Conservation (phyloP, 2,797 vertebrate genomes). For the Lacerta bilineata region DNA sequence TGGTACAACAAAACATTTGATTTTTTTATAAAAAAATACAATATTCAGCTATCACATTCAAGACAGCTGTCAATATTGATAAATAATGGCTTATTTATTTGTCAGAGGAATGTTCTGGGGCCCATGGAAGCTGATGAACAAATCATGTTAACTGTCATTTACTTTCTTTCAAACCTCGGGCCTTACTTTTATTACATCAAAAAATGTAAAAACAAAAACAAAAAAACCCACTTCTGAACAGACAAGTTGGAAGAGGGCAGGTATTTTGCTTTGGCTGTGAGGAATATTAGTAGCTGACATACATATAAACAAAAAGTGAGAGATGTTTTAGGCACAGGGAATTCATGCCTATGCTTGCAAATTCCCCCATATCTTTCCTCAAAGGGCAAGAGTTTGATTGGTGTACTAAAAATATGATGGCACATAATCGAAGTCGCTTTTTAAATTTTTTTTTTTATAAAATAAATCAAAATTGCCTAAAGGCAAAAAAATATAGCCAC, state of each 20-base stretch:
- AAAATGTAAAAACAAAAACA: not conserved
- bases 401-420: not conserved
- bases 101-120: not conserved
- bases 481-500: not conserved
- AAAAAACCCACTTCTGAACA: not conserved
- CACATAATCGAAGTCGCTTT: constrained; percentile 5
- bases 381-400: constrained; percentile 5
- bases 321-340: not conserved
- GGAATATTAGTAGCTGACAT: not conserved
- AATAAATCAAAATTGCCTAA: constrained; percentile 26
- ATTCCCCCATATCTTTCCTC: not conserved
- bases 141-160: constrained; percentile 10
- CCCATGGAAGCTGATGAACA: not conserved
- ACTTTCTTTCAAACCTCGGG: not conserved
- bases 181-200: constrained; percentile 24
- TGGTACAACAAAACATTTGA: not conserved
- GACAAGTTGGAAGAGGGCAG: not conserved
- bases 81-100: constrained; percentile 30
- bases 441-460: not conserved
- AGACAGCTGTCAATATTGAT: constrained; percentile 24
- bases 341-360: constrained; percentile 4
- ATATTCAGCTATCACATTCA: constrained; percentile 17
- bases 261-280: not conserved
- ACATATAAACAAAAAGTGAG: not conserved
- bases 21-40: constrained; percentile 21